Evolutionary conservation across 2,797 vertebrate genomes (phyloP).

Genomic region (Hapalemur alaotrensis): DNA sequence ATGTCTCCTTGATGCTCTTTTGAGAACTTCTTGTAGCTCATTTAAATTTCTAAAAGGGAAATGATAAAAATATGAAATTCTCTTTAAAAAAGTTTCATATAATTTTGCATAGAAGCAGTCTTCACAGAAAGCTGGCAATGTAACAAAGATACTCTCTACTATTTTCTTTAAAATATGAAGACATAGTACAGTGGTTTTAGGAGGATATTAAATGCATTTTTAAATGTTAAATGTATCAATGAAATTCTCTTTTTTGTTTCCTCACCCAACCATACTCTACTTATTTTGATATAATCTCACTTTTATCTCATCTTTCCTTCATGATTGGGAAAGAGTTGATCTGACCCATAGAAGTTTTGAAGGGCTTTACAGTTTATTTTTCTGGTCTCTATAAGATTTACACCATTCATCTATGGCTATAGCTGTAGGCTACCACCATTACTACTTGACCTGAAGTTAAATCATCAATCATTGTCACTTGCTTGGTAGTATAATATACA

Average conservation of each 20-base stretch:
- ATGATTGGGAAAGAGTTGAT: neutral
- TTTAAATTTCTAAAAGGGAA: conserved; percentile 6
- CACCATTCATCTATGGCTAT: neutral
- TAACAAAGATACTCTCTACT: neutral
- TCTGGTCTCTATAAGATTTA: neutral
- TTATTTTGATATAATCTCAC: neutral
- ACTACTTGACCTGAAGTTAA: neutral
- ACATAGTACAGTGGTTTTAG: neutral
- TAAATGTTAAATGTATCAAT: neutral
- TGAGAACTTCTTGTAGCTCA: conserved; percentile 9
- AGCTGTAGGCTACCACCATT: neutral
- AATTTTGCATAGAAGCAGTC: neutral
- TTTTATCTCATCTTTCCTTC: neutral
- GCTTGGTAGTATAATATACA: neutral
- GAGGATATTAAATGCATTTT: neutral
- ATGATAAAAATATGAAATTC: neutral
- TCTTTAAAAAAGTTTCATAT: neutral
- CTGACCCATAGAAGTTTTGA: neutral
- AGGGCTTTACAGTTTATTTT: neutral
- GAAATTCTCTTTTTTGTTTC: neutral
- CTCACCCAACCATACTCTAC: neutral
- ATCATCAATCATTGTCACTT: neutral
- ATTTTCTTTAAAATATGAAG: neutral
- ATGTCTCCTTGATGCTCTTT: neutral
- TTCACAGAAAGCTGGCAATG: neutral